A percentile compares a stretch with the other conserved stretches of the same genome.
Evolutionary conservation across 2,113 vertebrate species (phyloP).

Genomic region (Haemorhous mexicanus): DNA sequence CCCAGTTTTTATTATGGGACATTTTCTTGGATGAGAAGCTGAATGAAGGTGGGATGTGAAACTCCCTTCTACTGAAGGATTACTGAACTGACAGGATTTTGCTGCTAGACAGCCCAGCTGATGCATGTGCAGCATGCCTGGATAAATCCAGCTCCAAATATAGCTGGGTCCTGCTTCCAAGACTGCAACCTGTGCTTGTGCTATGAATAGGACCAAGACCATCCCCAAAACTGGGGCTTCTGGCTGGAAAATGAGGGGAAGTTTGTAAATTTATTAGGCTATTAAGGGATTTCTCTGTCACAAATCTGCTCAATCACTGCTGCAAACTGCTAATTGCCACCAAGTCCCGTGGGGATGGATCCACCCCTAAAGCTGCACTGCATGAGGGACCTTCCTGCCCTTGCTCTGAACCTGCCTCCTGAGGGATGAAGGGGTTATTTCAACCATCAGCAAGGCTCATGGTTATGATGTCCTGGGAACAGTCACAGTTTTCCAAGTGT

Average conservation of each 20-base stretch:
- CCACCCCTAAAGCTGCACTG: rapidly evolving
- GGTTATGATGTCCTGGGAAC: background rate
- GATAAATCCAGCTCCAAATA: background rate
- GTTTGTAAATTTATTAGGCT: background rate
- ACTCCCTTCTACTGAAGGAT: background rate
- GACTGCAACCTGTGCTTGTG: background rate
- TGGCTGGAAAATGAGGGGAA: background rate
- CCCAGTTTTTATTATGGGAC: rapidly evolving
- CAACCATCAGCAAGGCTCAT: rapidly evolving
- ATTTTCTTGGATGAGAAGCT: background rate
- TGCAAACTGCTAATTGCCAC: background rate
- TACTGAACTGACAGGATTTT: background rate
- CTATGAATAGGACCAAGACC: background rate
- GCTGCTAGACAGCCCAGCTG: background rate
- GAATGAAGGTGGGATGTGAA: background rate
- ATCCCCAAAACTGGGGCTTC: background rate
- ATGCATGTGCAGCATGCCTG: background rate
- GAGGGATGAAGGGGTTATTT: background rate
- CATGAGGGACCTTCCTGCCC: background rate
- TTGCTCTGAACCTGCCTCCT: background rate
- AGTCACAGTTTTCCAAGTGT: background rate
- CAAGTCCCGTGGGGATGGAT: background rate
- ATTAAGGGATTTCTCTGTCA: background rate
- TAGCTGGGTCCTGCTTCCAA: background rate
- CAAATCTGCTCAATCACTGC: background rate